Percentiles rank a stretch among this genome's conserved stretches.
phyloP scores from a whole-genome alignment of 1,140 invertebrate species.

The Globodera ellingtonae region DNA sequence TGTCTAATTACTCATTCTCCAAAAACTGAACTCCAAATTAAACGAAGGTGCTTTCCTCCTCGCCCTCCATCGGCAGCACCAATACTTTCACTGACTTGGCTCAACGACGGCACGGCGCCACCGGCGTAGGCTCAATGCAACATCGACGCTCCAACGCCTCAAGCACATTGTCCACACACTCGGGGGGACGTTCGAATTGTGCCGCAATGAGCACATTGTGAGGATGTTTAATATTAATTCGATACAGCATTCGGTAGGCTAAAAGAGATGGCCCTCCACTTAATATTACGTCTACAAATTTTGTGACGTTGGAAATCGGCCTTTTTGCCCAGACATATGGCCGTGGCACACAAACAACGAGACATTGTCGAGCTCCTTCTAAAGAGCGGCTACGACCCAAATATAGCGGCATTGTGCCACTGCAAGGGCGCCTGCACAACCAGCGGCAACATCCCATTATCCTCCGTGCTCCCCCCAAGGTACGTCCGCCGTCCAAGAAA shows the following conservation, averaged over 20 bases:
- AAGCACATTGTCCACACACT: slow-evolving; percentile 63
- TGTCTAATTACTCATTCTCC: neutral
- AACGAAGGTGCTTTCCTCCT: slow-evolving; percentile 57
- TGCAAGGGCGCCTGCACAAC: slow-evolving; percentile 64
- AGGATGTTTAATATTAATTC: neutral
- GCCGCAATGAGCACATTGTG: slow-evolving; percentile 56
- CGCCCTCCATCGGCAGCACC: slow-evolving; percentile 61
- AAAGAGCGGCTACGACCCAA: slow-evolving; percentile 63
- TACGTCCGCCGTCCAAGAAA: neutral
- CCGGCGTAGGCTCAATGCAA: slow-evolving; percentile 29
- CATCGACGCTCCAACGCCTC: slow-evolving; percentile 64
- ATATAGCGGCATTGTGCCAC: slow-evolving; percentile 56
- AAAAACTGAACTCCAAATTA: neutral
- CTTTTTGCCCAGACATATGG: slow-evolving; percentile 52
- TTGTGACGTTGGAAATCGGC: neutral
- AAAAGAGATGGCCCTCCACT: no score
- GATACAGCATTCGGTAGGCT: neutral
- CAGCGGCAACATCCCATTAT: slow-evolving; percentile 61
- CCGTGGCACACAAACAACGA: slow-evolving; percentile 62
- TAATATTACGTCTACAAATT: neutral
- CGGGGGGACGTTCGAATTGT: slow-evolving; percentile 62
- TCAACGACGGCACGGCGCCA: slow-evolving; percentile 55
- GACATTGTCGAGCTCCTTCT: slow-evolving; percentile 63
- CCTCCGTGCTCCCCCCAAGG: slow-evolving; percentile 59
- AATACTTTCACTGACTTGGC: slow-evolving; percentile 65